Conservation (phyloP, 2,888 invertebrate genomes). For the Nephrotoma flavescens region DNA sequence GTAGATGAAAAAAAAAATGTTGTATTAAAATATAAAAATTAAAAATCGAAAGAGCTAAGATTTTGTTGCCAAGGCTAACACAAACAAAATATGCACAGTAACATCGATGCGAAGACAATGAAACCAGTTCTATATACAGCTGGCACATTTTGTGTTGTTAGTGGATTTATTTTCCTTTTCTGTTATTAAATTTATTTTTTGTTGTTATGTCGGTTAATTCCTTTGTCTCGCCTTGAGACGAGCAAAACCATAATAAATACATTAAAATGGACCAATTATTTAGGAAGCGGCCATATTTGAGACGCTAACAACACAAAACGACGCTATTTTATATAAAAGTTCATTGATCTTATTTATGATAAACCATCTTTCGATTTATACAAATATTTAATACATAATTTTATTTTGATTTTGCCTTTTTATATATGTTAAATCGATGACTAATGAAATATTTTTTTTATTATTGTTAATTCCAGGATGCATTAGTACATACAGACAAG, state of each 20-base stretch:
- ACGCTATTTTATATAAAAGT: background rate
- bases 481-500: constrained; percentile 57
- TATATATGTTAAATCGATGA: background rate
- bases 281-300: background rate
- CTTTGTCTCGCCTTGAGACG: background rate
- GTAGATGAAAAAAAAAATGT: background rate
- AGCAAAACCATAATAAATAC: background rate
- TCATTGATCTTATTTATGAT: background rate
- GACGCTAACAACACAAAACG: background rate
- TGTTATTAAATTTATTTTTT: background rate
- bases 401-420: background rate
- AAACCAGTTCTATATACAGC: background rate
- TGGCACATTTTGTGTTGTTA: background rate
- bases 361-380: background rate
- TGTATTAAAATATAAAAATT: background rate
- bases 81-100: background rate
- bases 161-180: background rate
- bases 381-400: background rate
- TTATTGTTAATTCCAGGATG: constrained; percentile 49
- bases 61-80: background rate
- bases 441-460: constrained; percentile 10
- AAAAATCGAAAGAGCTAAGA: background rate
- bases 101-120: background rate
- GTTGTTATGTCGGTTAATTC: background rate
- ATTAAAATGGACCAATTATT: background rate